Base-by-base conservation (phyloP, 2,797 vertebrate genomes). In the Antrozous pallidus region DNA sequence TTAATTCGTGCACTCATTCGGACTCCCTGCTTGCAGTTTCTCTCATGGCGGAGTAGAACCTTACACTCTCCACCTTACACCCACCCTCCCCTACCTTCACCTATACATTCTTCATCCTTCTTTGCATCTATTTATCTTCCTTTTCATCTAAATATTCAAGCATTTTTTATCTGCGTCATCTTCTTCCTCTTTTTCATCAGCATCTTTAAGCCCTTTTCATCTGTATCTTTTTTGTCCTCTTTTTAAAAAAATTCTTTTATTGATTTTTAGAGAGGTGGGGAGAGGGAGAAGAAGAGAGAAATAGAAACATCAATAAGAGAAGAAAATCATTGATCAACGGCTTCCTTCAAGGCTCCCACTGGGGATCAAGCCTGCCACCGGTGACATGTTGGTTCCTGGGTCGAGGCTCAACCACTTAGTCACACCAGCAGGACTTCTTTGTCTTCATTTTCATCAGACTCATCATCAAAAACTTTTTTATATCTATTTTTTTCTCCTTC, bases 401-500 rank as follows among this genome's bases (percentile, higher is more conserved):
- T 6, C 2, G 6, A 61, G 28, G 58, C 28, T 61, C 58, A 61
- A 61, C 28, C 58, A 61, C 58, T 58, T 5, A 61, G 13, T 28
- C 28, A 61, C 28, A 61, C 2, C 5, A 61, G 28, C 0, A 61
- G 58, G 58, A 13, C 63, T 18, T 33, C 16, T 65, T 33, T 65
- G n/a, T 65, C 63, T 33, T 65, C n/a, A 85, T 91, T 17, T 14
- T 96, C 94, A 20, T 95, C 88, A 1, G 95, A 95, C 49, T 96
- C 90, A 51, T 92, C 95, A 45, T 96, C 94, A 78, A 92, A 96
- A 16, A 95, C 90, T 38, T 89, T 94, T 38, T 84, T 90, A 40
- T 91, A 80, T 1, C 36, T 47, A 9, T 94, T 85, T 31, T 58
- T 12, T 22, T 67, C 92, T 18, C 94, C 78, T 95, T 18, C 94